These are phyloP conservation scores for Etheostoma perlongum DNA, from an alignment of 2,797 vertebrate species.

Conservation along the genomic window DNA sequence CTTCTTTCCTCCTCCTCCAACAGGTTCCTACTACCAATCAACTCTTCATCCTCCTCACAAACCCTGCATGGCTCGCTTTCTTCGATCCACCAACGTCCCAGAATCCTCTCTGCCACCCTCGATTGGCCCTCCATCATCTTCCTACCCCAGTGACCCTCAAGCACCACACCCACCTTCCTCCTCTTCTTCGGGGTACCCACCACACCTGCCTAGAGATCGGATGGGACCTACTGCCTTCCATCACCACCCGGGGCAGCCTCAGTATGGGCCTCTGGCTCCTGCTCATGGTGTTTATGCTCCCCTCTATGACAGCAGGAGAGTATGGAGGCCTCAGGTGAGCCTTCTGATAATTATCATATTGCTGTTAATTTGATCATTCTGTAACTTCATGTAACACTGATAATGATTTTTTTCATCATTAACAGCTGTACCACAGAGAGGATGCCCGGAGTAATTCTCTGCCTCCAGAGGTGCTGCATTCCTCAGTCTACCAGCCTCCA, in stretches of 20 bases:
- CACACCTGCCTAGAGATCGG: constrained; percentile 77
- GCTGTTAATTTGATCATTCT: background rate
- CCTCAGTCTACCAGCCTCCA: constrained; percentile 94
- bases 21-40: constrained; percentile 91
- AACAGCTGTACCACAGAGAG: constrained; percentile 92
- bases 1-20: constrained; percentile 20
- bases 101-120: constrained; percentile 92
- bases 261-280: constrained; percentile 89
- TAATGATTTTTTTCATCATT: background rate
- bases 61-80: constrained; percentile 92
- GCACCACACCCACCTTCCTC: constrained; percentile 87
- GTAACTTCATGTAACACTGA: background rate
- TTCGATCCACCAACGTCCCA: constrained; percentile 91
- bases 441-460: constrained; percentile 97
- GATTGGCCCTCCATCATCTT: constrained; percentile 81
- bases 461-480: constrained; percentile 95
- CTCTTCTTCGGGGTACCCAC: constrained; percentile 84
- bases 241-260: constrained; percentile 84
- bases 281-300: constrained; percentile 93
- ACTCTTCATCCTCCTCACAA: constrained; percentile 85
- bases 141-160: constrained; percentile 83
- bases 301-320: constrained; percentile 95
- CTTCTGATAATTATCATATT: background rate
- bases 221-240: constrained; percentile 86
- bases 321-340: constrained; percentile 91